Evolutionary conservation across 2,888 invertebrate species (phyloP).

Genomic region (Syrista parreyssii): DNA sequence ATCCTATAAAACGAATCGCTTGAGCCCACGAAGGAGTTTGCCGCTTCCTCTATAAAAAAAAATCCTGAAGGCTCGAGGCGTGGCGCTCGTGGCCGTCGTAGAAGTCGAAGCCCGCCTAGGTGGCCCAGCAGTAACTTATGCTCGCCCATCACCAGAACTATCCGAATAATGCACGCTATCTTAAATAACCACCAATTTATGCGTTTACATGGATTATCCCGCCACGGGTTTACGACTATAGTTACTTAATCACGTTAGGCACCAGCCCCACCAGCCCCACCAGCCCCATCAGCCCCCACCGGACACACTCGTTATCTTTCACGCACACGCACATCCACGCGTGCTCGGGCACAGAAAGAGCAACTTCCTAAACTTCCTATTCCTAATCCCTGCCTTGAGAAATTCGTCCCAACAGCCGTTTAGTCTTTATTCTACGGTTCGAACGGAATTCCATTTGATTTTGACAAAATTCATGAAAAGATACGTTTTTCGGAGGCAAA

Average conservation of each 20-base stretch:
- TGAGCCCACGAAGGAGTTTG: background rate
- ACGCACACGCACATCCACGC: no score
- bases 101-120: constrained; percentile 39
- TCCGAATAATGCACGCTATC: constrained; percentile 56
- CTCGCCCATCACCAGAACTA: constrained; percentile 51
- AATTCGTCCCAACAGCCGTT: no score
- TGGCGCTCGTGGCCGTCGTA: constrained; percentile 6
- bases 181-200: constrained; percentile 58
- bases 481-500: no score
- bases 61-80: background rate
- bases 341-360: background rate
- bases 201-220: constrained; percentile 57
- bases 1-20: constrained; percentile 7
- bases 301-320: no score
- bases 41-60: constrained; percentile 6
- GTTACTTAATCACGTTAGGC: constrained; percentile 56
- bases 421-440: no score
- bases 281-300: constrained; percentile 12
- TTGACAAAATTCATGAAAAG: no score
- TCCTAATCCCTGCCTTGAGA: no score
- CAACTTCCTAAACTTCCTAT: no score
- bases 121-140: constrained; percentile 54
- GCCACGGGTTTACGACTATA: constrained; percentile 49
- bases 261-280: constrained; percentile 23
- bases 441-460: no score